phyloP scores from a whole-genome alignment of 1,140 invertebrate genomes.

The Pseudomyrmex pallidus region DNA sequence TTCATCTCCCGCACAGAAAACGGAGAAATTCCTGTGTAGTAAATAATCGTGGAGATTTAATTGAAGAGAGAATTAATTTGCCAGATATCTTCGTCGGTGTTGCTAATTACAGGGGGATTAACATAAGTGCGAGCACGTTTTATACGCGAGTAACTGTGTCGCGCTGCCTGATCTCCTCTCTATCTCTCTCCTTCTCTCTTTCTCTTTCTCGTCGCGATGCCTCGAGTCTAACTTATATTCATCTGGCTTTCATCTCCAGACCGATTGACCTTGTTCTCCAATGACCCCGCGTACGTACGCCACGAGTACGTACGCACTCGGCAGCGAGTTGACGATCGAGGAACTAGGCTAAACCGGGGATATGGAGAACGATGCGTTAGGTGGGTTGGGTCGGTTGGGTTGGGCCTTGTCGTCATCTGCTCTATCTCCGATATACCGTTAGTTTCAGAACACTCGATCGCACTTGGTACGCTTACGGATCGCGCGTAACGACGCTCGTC shows the following conservation, averaged over 20 bases:
- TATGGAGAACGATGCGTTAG: constrained; percentile 73
- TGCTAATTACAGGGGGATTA: background rate
- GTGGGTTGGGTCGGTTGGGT: constrained; percentile 72
- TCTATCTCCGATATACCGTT: constrained; percentile 79
- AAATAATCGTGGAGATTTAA: background rate
- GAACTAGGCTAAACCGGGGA: constrained; percentile 76
- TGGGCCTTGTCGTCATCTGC: constrained; percentile 78
- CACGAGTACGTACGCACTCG: constrained; percentile 69
- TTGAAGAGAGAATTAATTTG: constrained; percentile 25
- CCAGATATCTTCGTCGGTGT: background rate
- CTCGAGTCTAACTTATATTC: background rate
- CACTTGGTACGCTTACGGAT: constrained; percentile 74
- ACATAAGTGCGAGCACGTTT: background rate
- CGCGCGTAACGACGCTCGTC: background rate
- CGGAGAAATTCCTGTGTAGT: background rate
- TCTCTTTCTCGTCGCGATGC: background rate
- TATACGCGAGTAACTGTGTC: background rate
- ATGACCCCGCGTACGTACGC: constrained; percentile 69
- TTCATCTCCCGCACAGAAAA: constrained; percentile 1
- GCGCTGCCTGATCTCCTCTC: background rate
- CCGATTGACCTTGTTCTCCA: constrained; percentile 77
- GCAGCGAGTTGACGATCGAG: constrained; percentile 22
- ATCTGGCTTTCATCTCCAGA: constrained; percentile 46
- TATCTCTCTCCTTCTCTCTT: background rate
- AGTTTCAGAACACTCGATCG: constrained; percentile 70